These are phyloP conservation scores for Polylopha cassiicola DNA, from an alignment of 2,888 invertebrate species.

Conservation along the genomic window DNA sequence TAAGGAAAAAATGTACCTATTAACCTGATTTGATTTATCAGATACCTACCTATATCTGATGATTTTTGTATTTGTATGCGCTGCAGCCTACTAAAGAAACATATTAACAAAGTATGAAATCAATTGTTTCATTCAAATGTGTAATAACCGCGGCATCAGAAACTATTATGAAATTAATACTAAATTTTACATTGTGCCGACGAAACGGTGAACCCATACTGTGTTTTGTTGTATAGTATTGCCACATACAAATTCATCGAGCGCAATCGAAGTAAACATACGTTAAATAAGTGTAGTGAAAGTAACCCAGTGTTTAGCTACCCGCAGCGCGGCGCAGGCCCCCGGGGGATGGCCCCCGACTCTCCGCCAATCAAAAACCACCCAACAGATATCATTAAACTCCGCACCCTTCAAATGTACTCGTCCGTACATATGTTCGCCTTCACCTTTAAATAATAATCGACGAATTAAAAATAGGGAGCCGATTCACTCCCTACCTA, in stretches of 20 bases:
- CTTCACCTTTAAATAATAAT: constrained; percentile 71
- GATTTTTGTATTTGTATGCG: too few relatives aligned
- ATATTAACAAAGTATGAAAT: too few relatives aligned
- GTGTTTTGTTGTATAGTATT: too few relatives aligned
- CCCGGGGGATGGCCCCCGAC: constrained; percentile 50
- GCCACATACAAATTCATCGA: constrained; percentile 16
- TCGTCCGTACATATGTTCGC: constrained; percentile 63
- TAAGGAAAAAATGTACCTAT: too few relatives aligned
- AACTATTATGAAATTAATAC: too few relatives aligned
- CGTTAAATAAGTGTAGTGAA: constrained; percentile 41
- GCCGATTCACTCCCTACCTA: neutral
- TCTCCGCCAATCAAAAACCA: constrained; percentile 55
- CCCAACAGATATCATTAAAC: constrained; percentile 50
- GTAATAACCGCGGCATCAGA: too few relatives aligned
- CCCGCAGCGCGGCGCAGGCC: constrained; percentile 54
- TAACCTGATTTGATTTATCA: too few relatives aligned
- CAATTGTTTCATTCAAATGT: too few relatives aligned
- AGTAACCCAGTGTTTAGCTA: constrained; percentile 48
- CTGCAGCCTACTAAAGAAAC: too few relatives aligned
- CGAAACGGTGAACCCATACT: too few relatives aligned
- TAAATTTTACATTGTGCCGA: constrained; percentile 5
- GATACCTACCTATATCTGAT: too few relatives aligned
- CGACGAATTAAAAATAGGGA: constrained; percentile 60
- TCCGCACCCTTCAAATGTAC: constrained; percentile 51
- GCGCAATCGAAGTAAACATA: constrained; percentile 36